phyloP scores from a whole-genome alignment of 2,797 vertebrate species.

The Sebastes reedi region DNA sequence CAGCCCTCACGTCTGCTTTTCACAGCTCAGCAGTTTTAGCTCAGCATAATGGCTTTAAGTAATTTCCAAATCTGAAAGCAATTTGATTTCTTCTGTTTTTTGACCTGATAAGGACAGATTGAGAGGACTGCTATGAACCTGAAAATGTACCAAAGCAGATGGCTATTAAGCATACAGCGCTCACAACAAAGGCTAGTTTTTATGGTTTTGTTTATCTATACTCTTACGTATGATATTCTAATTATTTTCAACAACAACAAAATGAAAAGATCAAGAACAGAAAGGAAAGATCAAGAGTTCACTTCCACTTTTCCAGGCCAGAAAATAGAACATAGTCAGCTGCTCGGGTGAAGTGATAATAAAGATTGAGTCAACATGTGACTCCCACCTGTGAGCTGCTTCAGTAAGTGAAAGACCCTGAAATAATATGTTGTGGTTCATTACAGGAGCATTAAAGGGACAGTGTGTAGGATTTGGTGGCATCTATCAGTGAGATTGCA shows the following conservation, averaged over 20 bases:
- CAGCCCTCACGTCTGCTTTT: slow-evolving; percentile 32
- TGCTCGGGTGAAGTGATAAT: slow-evolving; percentile 11
- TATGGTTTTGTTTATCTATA: background rate
- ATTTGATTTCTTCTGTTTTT: slow-evolving; percentile 45
- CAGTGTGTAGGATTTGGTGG: background rate
- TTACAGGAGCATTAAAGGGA: background rate
- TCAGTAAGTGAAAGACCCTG: background rate
- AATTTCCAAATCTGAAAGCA: slow-evolving; percentile 55
- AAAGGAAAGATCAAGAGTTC: slow-evolving; percentile 1
- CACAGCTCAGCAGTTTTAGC: slow-evolving; percentile 52
- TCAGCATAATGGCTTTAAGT: slow-evolving; percentile 56
- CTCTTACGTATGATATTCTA: background rate
- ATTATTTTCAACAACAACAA: slow-evolving; percentile 42
- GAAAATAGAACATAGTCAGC: background rate
- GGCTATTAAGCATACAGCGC: background rate
- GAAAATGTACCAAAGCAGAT: slow-evolving; percentile 26
- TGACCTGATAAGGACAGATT: slow-evolving; percentile 10
- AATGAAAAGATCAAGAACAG: background rate
- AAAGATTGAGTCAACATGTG: background rate
- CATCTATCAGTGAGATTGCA: no score
- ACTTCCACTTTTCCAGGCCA: background rate
- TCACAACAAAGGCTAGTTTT: background rate
- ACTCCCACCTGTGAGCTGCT: background rate
- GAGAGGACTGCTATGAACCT: slow-evolving; percentile 18
- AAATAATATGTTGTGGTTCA: background rate